Percentiles rank a stretch among this genome's conserved stretches.
Evolutionary conservation across 2,113 vertebrate species (phyloP).

Genomic region (Melanostigma gelatinosum): DNA sequence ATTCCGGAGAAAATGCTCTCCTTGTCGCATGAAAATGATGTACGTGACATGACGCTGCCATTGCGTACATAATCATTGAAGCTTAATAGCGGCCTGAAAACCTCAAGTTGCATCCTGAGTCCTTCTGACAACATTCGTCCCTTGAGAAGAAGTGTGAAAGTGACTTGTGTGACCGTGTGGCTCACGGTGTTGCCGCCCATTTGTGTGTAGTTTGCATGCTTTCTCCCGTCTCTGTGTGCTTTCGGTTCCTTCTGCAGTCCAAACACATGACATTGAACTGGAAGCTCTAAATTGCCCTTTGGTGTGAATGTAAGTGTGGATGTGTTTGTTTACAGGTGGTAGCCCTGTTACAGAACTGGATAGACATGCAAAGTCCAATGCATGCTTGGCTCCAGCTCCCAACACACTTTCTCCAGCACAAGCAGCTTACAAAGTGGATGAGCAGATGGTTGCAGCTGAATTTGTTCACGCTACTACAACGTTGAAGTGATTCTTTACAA

Average conservation of each 20-base stretch:
- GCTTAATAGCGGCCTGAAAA: constrained; percentile 30
- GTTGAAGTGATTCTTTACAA: background rate
- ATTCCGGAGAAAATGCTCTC: constrained; percentile 26
- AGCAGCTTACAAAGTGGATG: background rate
- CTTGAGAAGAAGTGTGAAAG: constrained; percentile 21
- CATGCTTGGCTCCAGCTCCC: background rate
- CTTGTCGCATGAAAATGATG: constrained; percentile 21
- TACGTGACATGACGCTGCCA: background rate
- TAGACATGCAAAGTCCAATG: background rate
- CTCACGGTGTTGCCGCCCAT: constrained; percentile 8
- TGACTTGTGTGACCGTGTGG: constrained; percentile 2
- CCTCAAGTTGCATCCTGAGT: constrained; percentile 36
- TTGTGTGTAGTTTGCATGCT: constrained; percentile 15
- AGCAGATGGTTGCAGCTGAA: background rate
- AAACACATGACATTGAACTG: constrained; percentile 8
- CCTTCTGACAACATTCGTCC: constrained; percentile 21
- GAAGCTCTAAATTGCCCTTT: background rate
- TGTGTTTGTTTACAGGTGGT: constrained; percentile 16
- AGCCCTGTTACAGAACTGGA: background rate
- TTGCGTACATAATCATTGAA: background rate
- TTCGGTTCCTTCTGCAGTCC: background rate
- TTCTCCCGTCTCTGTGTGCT: background rate
- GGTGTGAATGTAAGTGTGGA: background rate
- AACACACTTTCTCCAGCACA: background rate
- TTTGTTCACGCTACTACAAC: background rate